Percentiles rank a stretch among this genome's conserved stretches.
These are phyloP conservation scores for Channa argus DNA, from an alignment of 2,113 vertebrate species.

Conservation along the genomic window DNA sequence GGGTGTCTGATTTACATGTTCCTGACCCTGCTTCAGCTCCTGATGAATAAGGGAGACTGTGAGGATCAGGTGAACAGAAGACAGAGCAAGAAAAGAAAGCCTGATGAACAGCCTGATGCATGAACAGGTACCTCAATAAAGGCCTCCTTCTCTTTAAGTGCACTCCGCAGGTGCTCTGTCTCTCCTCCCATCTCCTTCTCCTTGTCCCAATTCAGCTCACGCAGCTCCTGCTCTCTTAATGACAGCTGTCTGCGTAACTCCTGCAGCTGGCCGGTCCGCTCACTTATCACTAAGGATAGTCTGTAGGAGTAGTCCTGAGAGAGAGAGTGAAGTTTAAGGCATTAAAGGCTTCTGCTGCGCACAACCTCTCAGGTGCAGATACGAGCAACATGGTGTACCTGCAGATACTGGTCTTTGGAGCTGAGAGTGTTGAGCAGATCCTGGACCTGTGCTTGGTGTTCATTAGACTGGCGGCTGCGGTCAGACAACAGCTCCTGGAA, in stretches of 20 bases:
- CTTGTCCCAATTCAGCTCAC: conserved; percentile 68
- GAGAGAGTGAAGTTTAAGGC: not conserved
- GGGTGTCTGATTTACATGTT: conserved; percentile 68
- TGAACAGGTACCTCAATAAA: conserved; percentile 82
- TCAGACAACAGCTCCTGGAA: conserved; percentile 91
- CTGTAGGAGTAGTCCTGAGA: conserved; percentile 86
- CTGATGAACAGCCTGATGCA: not conserved
- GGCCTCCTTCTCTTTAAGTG: conserved; percentile 84
- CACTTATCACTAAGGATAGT: conserved; percentile 85
- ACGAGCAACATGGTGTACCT: conserved; percentile 70
- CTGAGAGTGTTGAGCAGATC: conserved; percentile 87
- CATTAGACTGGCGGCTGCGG: conserved; percentile 81
- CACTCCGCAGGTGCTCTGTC: conserved; percentile 65
- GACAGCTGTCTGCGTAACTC: conserved; percentile 86
- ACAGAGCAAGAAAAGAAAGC: not conserved
- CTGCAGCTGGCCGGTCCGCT: conserved; percentile 87
- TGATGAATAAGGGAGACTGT: conserved; percentile 35
- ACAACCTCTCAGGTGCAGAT: not conserved
- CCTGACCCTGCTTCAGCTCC: conserved; percentile 80
- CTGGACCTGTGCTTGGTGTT: conserved; percentile 88
- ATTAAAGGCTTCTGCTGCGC: not conserved
- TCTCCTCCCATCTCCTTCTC: conserved; percentile 66
- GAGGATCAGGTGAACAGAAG: not conserved
- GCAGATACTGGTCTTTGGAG: conserved; percentile 87
- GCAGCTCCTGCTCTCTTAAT: conserved; percentile 76